A percentile compares a stretch with the other conserved stretches of the same genome.
Evolutionary conservation across 1,140 invertebrate species (phyloP).

Genomic region (Lasaia peninsularis): DNA sequence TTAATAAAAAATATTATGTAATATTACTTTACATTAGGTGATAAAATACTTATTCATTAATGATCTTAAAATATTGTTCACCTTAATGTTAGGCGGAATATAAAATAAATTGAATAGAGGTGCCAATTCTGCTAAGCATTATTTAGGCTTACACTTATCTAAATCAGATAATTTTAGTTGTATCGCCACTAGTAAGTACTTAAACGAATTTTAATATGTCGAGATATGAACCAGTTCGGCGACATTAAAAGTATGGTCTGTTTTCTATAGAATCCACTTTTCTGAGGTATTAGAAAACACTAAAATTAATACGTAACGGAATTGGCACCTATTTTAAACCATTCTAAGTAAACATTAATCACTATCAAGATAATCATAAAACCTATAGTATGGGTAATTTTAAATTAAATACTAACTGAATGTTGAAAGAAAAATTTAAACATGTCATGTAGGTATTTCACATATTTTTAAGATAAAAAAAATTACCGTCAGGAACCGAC

Average conservation of each 20-base stretch:
- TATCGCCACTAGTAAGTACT: neutral
- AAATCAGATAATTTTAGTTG: too few species aligned
- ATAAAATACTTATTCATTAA: conserved; percentile 5
- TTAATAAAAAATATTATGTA: conserved; percentile 6
- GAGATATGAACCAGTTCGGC: too few species aligned
- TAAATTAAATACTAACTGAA: neutral
- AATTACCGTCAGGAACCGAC: too few species aligned
- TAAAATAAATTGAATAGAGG: conserved; percentile 18
- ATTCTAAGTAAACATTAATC: neutral
- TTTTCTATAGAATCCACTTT: too few species aligned
- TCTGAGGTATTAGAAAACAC: too few species aligned
- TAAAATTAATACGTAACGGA: too few species aligned
- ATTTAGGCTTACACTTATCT: too few species aligned
- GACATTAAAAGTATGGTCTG: too few species aligned
- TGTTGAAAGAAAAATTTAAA: neutral
- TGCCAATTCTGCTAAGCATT: too few species aligned
- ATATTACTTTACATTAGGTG: conserved; percentile 3
- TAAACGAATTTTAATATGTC: too few species aligned
- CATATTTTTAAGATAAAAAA: too few species aligned
- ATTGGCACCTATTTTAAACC: too few species aligned
- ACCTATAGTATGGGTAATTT: neutral
- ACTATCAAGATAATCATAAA: neutral
- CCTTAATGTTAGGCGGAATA: conserved; percentile 55
- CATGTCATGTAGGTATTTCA: neutral
- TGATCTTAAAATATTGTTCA: conserved; percentile 41